These are phyloP conservation scores for Dicaeum eximium DNA, from an alignment of 2,113 vertebrate species.

Conservation along the genomic window DNA sequence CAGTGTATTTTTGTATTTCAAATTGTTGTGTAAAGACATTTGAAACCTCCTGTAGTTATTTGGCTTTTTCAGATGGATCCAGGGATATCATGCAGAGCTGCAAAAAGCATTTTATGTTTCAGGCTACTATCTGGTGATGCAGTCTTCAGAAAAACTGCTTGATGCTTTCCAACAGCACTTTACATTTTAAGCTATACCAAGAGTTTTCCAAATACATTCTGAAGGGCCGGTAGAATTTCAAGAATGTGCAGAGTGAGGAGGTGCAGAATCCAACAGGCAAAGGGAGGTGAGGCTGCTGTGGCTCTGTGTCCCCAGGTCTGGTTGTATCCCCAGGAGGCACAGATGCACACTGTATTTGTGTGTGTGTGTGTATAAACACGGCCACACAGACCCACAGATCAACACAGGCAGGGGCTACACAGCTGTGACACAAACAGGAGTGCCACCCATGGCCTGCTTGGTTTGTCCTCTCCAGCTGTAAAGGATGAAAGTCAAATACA, in stretches of 20 bases:
- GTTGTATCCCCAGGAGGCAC: background rate
- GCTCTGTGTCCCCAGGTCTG: background rate
- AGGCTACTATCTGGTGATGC: background rate
- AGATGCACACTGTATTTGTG: fast-evolving
- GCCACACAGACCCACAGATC: background rate
- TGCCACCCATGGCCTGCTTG: background rate
- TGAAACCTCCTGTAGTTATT: background rate
- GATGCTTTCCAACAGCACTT: background rate
- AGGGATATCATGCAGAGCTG: background rate
- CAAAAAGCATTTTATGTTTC: background rate
- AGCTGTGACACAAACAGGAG: background rate
- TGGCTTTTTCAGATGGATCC: background rate
- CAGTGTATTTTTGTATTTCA: background rate
- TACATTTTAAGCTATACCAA: background rate
- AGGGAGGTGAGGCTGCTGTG: background rate
- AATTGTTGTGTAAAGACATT: background rate
- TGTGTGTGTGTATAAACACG: background rate
- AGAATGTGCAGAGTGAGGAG: no score
- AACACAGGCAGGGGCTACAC: fast-evolving
- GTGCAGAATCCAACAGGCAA: background rate
- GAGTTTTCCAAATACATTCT: background rate
- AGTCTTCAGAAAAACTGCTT: background rate
- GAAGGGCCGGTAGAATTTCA: background rate
- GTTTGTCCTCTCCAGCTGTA: background rate
- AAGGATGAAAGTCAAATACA: background rate